Base-by-base conservation (phyloP, 2,888 invertebrate genomes). In the Epistrophe grossulariae region DNA sequence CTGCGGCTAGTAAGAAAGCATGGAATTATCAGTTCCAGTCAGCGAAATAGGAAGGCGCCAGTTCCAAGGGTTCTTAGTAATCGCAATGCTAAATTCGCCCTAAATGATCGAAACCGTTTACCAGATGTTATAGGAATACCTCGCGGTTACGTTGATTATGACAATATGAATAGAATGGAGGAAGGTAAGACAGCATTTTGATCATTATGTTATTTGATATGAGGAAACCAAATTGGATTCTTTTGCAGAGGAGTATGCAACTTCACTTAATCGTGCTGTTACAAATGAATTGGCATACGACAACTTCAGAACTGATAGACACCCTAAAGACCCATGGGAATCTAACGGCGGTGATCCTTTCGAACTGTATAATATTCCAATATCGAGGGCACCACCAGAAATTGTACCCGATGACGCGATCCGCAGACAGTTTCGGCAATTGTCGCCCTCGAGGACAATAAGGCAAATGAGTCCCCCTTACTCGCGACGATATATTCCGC, bases 1-100 rank as follows among this genome's bases (percentile, higher is more conserved):
- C 93, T 95, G 68, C 95, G 96, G 91, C 92, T 97, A 68, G 94
- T 96, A 76, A 95, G 95, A 90, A 93, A 96, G 40, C 91, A 92
- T 0, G 88, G 84, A 2, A 43, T 88, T 3, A 24, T 68, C 5
- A 79, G 45, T 76, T 82, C 55, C 11, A 73, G 40, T 38, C 81
- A 15, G 13, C 77, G 38, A 38, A 84, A 40, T 72, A 57, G 71
- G 9, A 71, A 70, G 15, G 55, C 57, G 4, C 24, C 80, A 8
- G 19, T 35, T 0, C 24, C 68, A 52, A 52, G 68, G 8, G 31
- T 45, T 72, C 6, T n/a, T 5, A 40, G 72, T 13, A 50, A 38
- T 59, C 62, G 45, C 15, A 78, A 81, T 64, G 31, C 55, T 15
- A 76, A 88, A 60, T 80, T 28, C n/a, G 1, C 59, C n/a, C 38